Conservation (phyloP, 2,113 vertebrate genomes). For the Todiramphus chloris region DNA sequence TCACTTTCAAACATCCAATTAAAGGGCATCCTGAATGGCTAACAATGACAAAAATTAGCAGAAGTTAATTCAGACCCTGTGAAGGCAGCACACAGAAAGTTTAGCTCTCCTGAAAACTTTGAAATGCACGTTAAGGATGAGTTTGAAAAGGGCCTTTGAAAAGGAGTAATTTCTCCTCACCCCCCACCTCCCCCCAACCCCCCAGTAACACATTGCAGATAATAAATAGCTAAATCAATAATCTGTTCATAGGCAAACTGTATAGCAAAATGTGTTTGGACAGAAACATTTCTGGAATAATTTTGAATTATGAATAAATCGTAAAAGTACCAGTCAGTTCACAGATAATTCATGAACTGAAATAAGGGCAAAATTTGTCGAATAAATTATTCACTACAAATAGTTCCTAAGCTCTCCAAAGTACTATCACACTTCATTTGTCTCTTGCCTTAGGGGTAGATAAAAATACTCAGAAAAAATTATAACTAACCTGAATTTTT, state of each 20-base stretch:
- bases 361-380: slow-evolving; percentile 68
- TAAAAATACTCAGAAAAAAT: slow-evolving; percentile 67
- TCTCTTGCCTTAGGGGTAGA: slow-evolving; percentile 68
- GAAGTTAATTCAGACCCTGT: neutral
- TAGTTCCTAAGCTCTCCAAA: slow-evolving; percentile 67
- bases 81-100: neutral
- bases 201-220: neutral
- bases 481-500: slow-evolving; percentile 55
- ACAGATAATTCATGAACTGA: slow-evolving; percentile 72
- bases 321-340: slow-evolving; percentile 52
- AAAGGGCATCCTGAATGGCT: neutral
- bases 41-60: neutral
- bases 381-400: slow-evolving; percentile 70
- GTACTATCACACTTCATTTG: slow-evolving; percentile 65
- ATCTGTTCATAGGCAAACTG: slow-evolving; percentile 32
- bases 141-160: neutral
- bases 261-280: slow-evolving; percentile 46
- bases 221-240: slow-evolving; percentile 38
- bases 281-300: slow-evolving; percentile 64
- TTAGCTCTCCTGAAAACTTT: neutral
- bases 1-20: neutral
- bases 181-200: too few relatives aligned
- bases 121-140: neutral
- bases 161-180: neutral
- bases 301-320: slow-evolving; percentile 66